A percentile compares a stretch with the other conserved stretches of the same genome.
Conservation (phyloP, 2,113 vertebrate genomes). For the Furnarius figulus region DNA sequence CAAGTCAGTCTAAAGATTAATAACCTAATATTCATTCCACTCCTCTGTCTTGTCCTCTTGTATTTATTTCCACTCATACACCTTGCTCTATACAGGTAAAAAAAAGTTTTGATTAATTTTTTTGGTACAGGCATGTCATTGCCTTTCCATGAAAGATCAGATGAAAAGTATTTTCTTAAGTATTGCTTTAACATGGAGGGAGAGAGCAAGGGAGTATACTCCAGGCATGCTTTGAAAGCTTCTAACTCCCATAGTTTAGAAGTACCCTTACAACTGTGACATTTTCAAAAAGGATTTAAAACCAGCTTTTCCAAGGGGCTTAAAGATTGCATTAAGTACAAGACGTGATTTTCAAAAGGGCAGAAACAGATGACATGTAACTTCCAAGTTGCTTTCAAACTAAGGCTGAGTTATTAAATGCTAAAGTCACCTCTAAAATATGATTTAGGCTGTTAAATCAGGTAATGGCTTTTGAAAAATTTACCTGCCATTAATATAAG, state of each 20-base stretch:
- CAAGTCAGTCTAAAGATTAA: background rate
- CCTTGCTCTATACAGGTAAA: background rate
- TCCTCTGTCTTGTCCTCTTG: background rate
- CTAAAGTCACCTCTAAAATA: constrained; percentile 11
- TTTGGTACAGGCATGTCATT: background rate
- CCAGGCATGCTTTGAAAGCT: background rate
- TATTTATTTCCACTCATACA: background rate
- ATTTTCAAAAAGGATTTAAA: constrained; percentile 30
- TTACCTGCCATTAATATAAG: background rate
- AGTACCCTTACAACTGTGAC: background rate
- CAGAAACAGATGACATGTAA: background rate
- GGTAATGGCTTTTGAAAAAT: constrained; percentile 24
- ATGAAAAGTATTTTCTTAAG: background rate
- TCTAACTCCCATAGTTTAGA: background rate
- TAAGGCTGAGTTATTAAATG: background rate
- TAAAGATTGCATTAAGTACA: background rate
- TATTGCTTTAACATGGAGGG: background rate
- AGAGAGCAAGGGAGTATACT: background rate
- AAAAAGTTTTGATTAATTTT: background rate
- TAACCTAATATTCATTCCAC: background rate
- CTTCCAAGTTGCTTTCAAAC: constrained; percentile 13
- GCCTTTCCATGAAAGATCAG: background rate
- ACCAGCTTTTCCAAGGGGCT: background rate
- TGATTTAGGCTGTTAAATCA: constrained; percentile 12
- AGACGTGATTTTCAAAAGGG: constrained; percentile 11